These are phyloP conservation scores for Pachyrhynchus sulphureomaculatus DNA, from an alignment of 1,140 invertebrate species.

Conservation along the genomic window DNA sequence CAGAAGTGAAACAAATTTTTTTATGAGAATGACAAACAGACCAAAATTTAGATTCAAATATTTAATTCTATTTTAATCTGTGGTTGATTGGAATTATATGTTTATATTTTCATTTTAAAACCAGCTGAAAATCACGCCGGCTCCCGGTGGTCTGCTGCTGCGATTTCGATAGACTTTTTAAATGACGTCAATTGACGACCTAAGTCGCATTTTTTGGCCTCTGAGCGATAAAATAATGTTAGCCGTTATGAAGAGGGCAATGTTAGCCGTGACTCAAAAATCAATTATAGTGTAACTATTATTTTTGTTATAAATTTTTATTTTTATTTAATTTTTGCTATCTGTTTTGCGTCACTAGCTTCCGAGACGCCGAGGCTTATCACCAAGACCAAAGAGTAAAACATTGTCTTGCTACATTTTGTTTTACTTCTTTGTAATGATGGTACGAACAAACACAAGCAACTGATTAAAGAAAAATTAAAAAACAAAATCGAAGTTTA, in stretches of 20 bases:
- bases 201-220: constrained; percentile 19
- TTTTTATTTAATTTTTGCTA: not conserved
- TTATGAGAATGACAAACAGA: no score
- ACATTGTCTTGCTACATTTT: not conserved
- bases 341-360: constrained; percentile 14
- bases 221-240: not conserved
- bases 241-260: not conserved
- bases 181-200: constrained; percentile 28
- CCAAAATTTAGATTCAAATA: no score
- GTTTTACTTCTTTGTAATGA: no score
- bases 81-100: no score
- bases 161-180: constrained; percentile 1
- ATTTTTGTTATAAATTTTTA: not conserved
- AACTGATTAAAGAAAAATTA: no score
- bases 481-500: no score
- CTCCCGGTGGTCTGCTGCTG: constrained; percentile 14
- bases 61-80: no score
- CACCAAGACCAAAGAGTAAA: constrained; percentile 4
- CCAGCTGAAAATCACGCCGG: constrained; percentile 19
- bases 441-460: no score
- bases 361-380: constrained; percentile 4
- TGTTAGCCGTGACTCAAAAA: not conserved
- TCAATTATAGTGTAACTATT: not conserved
- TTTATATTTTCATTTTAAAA: constrained; percentile 7
- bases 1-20: no score